Conservation (phyloP, 1,140 invertebrate genomes). For the Drosophila orena region DNA sequence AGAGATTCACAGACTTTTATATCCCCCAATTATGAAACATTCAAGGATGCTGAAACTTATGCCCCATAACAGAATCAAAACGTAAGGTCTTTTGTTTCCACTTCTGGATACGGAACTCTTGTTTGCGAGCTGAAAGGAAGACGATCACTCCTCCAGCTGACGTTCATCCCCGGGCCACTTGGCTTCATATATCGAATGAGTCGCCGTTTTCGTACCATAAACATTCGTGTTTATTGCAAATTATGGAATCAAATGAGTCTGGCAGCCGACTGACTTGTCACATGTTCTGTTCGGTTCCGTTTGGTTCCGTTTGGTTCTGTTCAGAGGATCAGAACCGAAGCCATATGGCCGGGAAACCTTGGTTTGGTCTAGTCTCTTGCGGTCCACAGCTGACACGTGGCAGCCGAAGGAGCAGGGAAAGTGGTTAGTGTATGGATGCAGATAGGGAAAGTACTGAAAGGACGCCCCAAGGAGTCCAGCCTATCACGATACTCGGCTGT, state of each 20-base stretch:
- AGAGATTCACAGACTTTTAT: neutral
- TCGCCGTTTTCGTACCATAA: slow-evolving; percentile 59
- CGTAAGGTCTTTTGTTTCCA: slow-evolving; percentile 24
- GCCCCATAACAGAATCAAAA: slow-evolving; percentile 14
- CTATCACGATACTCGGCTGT: slow-evolving; percentile 50
- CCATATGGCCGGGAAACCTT: slow-evolving; percentile 57
- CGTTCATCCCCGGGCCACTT: slow-evolving; percentile 12
- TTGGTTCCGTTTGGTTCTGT: slow-evolving; percentile 25
- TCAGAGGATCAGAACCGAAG: neutral
- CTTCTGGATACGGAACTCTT: neutral
- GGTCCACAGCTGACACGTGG: slow-evolving; percentile 62
- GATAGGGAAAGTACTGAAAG: slow-evolving; percentile 56
- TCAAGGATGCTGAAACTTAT: neutral
- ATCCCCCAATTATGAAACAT: slow-evolving; percentile 3
- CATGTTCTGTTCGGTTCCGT: slow-evolving; percentile 40
- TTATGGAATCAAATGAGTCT: slow-evolving; percentile 52
- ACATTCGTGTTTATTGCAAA: slow-evolving; percentile 78
- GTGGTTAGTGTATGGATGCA: slow-evolving; percentile 41
- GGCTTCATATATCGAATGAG: slow-evolving; percentile 23
- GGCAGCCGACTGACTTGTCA: slow-evolving; percentile 41
- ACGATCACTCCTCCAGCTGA: slow-evolving; percentile 36
- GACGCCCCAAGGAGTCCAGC: slow-evolving; percentile 73
- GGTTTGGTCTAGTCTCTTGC: slow-evolving; percentile 44
- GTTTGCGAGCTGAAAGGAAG: neutral
- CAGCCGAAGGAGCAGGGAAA: slow-evolving; percentile 37